A percentile compares a stretch with the other conserved stretches of the same genome.
phyloP scores from a whole-genome alignment of 2,113 vertebrate genomes.

The Hassar affinis region DNA sequence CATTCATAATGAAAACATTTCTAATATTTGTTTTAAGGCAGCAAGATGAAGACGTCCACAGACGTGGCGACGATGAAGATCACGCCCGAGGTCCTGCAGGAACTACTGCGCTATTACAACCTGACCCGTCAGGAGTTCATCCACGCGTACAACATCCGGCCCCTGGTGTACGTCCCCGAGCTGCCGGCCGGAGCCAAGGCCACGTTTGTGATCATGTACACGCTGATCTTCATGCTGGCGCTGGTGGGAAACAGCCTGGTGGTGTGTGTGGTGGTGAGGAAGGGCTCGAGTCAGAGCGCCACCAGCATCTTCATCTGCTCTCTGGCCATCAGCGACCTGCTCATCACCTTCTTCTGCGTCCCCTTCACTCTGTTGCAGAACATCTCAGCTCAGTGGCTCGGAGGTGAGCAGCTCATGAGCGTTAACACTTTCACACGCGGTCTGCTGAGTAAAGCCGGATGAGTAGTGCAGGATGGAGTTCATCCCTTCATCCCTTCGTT shows the following conservation, averaged over 20 bases:
- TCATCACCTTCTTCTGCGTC: conserved; percentile 83
- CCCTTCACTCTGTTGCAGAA: conserved; percentile 81
- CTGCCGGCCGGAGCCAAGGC: conserved; percentile 70
- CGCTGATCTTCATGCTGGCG: conserved; percentile 74
- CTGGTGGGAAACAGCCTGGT: conserved; percentile 79
- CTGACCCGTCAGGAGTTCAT: conserved; percentile 78
- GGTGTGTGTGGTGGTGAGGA: conserved; percentile 73
- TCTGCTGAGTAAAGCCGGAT: not conserved
- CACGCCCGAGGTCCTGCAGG: conserved; percentile 71
- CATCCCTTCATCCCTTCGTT: not conserved
- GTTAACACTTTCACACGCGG: not conserved
- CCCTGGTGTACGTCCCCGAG: conserved; percentile 77
- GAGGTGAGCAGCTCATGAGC: conserved; percentile 68
- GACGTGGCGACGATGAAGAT: conserved; percentile 68
- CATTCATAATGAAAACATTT: too few species aligned
- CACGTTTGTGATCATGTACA: conserved; percentile 74
- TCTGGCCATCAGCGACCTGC: conserved; percentile 79
- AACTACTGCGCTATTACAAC: conserved; percentile 75
- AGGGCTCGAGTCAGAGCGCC: conserved; percentile 70
- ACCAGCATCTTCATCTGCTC: conserved; percentile 80
- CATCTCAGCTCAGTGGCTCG: conserved; percentile 78
- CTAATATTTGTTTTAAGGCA: not conserved
- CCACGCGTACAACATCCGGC: conserved; percentile 74
- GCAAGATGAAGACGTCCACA: conserved; percentile 15
- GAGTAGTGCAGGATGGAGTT: not conserved